These are phyloP conservation scores for Anthophora plumipes DNA, from an alignment of 2,888 invertebrate genomes.

Conservation along the genomic window DNA sequence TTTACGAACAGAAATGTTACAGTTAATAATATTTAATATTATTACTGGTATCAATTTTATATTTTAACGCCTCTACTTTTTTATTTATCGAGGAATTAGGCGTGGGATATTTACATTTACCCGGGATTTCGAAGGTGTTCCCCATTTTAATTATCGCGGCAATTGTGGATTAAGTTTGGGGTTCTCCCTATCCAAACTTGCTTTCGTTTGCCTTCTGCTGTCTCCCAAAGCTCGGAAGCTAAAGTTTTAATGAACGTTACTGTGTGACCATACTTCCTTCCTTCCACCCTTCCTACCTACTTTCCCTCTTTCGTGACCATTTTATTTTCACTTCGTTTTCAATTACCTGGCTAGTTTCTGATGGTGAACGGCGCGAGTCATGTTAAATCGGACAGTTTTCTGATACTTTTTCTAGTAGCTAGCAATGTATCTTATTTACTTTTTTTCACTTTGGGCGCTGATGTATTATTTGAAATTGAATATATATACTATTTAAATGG, in stretches of 20 bases:
- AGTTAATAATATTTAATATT: too few species aligned
- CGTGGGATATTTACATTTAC: too few species aligned
- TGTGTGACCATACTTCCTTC: not conserved
- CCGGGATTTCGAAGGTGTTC: too few species aligned
- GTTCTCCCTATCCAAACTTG: constrained; percentile 20
- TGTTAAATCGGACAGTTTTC: not conserved
- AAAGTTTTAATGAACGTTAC: constrained; percentile 43
- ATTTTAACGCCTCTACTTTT: too few species aligned
- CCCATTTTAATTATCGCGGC: constrained; percentile 29
- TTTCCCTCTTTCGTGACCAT: not conserved
- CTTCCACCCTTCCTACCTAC: not conserved
- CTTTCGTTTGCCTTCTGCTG: constrained; percentile 9
- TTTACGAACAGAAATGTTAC: too few species aligned
- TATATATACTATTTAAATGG: too few species aligned
- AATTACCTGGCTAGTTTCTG: not conserved
- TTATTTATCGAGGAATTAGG: too few species aligned
- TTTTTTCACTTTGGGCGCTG: not conserved
- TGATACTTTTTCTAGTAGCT: not conserved
- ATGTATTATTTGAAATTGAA: too few species aligned
- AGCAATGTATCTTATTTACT: not conserved
- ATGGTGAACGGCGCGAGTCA: not conserved
- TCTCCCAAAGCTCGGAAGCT: not conserved
- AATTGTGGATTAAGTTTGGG: constrained; percentile 17
- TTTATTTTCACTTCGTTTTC: constrained; percentile 4
- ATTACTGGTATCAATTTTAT: too few species aligned